Evolutionary conservation across 1,140 invertebrate species (phyloP), one percentile per base, ranked within the genome.

Genomic region (Pteromalus puparum): DNA sequence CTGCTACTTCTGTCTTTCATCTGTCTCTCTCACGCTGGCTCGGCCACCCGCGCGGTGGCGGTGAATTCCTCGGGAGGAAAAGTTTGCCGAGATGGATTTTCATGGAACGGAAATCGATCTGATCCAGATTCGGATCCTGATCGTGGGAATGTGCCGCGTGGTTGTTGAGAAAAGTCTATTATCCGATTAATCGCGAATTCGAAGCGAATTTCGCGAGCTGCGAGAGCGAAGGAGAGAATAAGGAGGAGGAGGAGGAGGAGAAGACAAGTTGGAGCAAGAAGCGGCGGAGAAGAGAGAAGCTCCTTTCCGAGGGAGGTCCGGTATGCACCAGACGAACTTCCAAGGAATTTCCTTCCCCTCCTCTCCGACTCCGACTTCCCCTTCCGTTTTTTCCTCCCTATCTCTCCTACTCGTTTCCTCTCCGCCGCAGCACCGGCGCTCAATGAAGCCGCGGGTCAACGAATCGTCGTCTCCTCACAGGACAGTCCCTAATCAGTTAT

Each of bases 281-380:
- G 9, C 38, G 10, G 48, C 34, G 38, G 38, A 48, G n/a, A 15
- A 13, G 30, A 48, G 38, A 61, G 61, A 38, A 26, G 67, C 46
- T 79, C 46, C 76, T 68, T 72, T 84, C 34, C 75, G 42, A 78
- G 75, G 81, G 76, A 84, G 82, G 75, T 84, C 82, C 68, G 82
- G 82, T 84, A 84, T 84, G 77, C 72, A 73, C 26, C 83, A 84
- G 83, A 84, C 83, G 77, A 84, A 84, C 83, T 84, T 84, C 83
- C 77, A 74, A 85, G 78, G 83, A 85, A 85, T 85, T 84, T 81
- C 83, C 78, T 84, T 38, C 67, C 73, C 48, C 61, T 30, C 74
- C 73, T 76, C 61, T 34, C 21, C 13, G 15, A 21, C 18, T 83
- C 24, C 70, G 24, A 30, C 34, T 34, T 26, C 21, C 53, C 21